A percentile compares a stretch with the other conserved stretches of the same genome.
phyloP scores from a whole-genome alignment of 2,113 vertebrate genomes.

The Dromaius novaehollandiae region DNA sequence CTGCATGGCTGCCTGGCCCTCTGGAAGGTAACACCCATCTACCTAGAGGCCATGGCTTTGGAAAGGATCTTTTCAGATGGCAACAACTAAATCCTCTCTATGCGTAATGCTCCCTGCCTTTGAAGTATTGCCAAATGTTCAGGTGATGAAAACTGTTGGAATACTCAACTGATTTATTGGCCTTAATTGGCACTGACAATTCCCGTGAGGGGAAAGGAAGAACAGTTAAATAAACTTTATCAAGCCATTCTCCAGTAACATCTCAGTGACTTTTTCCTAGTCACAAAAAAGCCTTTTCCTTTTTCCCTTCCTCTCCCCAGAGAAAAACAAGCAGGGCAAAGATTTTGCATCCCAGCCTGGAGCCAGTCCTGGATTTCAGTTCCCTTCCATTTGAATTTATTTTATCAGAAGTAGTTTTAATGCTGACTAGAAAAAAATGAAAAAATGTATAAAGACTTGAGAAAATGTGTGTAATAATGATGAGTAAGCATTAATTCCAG shows the following conservation, averaged over 20 bases:
- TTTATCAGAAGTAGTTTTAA: constrained; percentile 1
- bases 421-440: not conserved
- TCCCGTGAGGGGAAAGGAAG: not conserved
- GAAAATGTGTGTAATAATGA: not conserved
- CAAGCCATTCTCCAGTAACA: not conserved
- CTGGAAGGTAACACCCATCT: not conserved
- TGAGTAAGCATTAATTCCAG: not conserved
- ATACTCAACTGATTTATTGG: not conserved
- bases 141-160: not conserved
- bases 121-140: not conserved
- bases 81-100: not conserved
- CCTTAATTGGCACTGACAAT: not conserved
- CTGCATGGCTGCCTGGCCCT: not conserved
- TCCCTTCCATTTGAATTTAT: not conserved
- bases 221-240: not conserved
- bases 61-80: not conserved
- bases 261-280: not conserved
- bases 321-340: not conserved
- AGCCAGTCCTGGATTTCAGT: not conserved
- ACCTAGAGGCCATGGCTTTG: not conserved
- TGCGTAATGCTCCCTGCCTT: not conserved
- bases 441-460: not conserved
- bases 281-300: not conserved
- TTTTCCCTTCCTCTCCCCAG: not conserved
- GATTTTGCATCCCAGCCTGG: not conserved